Conservation (phyloP, 2,888 invertebrate species). For the Sesamia inferens region DNA sequence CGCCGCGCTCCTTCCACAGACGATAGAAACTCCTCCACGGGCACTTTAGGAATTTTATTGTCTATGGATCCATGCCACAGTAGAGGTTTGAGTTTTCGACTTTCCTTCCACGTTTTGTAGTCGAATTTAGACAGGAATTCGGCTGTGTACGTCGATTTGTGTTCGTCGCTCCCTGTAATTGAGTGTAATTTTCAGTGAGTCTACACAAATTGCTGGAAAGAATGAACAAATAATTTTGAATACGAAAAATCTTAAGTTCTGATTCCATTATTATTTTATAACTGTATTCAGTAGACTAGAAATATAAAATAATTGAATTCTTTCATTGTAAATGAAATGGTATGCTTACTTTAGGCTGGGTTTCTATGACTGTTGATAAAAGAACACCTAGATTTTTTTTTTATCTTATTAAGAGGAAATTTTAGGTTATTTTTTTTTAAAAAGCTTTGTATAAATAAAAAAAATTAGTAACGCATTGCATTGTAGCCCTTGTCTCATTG, state of each 20-base stretch:
- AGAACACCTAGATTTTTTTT: too few relatives aligned
- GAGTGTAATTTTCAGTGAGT: neutral
- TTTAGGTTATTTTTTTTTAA: too few relatives aligned
- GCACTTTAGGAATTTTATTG: constrained; percentile 79
- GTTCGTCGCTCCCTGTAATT: constrained; percentile 90
- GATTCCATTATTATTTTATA: neutral
- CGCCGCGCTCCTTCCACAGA: constrained; percentile 80
- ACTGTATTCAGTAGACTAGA: constrained; percentile 4
- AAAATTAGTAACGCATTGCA: neutral
- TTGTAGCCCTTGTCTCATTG: neutral
- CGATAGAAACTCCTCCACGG: constrained; percentile 85
- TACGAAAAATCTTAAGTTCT: neutral
- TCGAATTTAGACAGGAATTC: constrained; percentile 85
- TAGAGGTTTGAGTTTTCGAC: constrained; percentile 72
- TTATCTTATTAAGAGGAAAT: too few relatives aligned
- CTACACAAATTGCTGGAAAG: neutral
- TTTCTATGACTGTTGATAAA: constrained; percentile 8
- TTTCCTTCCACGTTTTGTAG: constrained; percentile 76
- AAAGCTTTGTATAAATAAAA: too few relatives aligned
- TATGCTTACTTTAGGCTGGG: constrained; percentile 1
- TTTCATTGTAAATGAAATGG: neutral
- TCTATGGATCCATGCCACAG: constrained; percentile 87
- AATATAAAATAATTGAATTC: constrained; percentile 15
- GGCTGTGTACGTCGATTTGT: constrained; percentile 86
- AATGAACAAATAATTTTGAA: constrained; percentile 1